Evolutionary conservation across 92 coral and sea anemone genomes (phyloP), one percentile per base, ranked within the genome.

Genomic region (Pocillopora meandrina): DNA sequence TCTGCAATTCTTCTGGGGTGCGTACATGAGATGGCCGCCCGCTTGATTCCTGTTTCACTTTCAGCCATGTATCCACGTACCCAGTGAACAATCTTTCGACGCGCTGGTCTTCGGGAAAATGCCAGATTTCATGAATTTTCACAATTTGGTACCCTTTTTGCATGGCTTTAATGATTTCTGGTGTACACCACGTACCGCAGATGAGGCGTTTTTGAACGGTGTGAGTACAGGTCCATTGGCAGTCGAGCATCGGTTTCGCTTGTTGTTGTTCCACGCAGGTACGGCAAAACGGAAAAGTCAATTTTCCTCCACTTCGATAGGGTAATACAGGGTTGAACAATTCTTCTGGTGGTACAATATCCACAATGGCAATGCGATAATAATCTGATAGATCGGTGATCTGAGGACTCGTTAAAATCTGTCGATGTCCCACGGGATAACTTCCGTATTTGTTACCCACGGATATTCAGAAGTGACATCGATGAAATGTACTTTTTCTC

Each of bases 261-360:
- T 36, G 18, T 9, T 78, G 31, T 33, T 63, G 56, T 49, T 75
- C 64, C 19, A 83, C 69, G 18, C 86, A 83, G 1, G 63, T 1
- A 13, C 74, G 74, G 36, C 81, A 84, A 17, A 84, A 31, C 15
- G 81, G 81, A 18, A 84, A 75, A 20, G 57, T 71, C 78, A 82
- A 33, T 47, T 82, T 82, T 0, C 31, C 79, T 6, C 34, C 31
- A 17, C 34, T 7, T 0, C 72, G 71, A 56, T 26, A 61, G 13
- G 75, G 84, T 12, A 80, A 61, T 0, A 80, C 78, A 15, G 77
- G 85, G 67, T 81, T 64, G 67, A 55, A 81, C 33, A 81, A n/a
- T n/a, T n/a, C n/a, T n/a, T n/a, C n/a, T n/a, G 85, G 85, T 0
- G 85, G 77, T 17, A 68, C 6, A 10, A 81, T 70, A 9, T 57